Evolutionary conservation across 1,140 invertebrate genomes (phyloP).

Genomic region (Wiebesia pumilae): DNA sequence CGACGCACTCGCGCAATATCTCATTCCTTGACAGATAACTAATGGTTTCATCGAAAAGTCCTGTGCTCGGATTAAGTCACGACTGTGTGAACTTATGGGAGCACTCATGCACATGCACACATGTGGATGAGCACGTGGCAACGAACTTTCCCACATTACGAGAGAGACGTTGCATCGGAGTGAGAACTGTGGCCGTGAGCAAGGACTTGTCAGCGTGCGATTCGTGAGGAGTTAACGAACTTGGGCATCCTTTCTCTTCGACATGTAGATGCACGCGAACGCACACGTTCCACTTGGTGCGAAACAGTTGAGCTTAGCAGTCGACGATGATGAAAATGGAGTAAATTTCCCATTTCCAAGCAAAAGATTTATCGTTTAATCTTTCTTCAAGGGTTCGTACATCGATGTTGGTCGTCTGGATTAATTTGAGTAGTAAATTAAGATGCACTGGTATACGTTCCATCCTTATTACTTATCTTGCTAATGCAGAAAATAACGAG

Average conservation of each 20-base stretch:
- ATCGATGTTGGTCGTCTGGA: neutral
- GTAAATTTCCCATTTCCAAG: neutral
- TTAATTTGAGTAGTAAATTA: neutral
- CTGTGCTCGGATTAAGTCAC: neutral
- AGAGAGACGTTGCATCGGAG: neutral
- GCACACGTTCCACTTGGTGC: neutral
- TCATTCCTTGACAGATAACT: conserved; percentile 29
- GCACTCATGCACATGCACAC: neutral
- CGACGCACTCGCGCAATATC: conserved; percentile 23
- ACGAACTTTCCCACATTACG: conserved; percentile 50
- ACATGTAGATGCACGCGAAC: neutral
- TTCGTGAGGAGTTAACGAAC: conserved; percentile 42
- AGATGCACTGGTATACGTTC: neutral
- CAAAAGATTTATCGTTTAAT: neutral
- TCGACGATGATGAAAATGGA: neutral
- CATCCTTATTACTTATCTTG: no score
- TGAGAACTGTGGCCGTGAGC: conserved; percentile 37
- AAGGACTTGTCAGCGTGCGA: conserved; percentile 23
- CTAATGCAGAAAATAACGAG: no score
- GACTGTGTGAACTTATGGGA: conserved; percentile 2
- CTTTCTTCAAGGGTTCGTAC: neutral
- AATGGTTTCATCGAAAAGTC: conserved; percentile 31
- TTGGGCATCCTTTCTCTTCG: conserved; percentile 47
- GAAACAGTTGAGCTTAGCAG: neutral
- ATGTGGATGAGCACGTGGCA: neutral